A percentile compares a stretch with the other conserved stretches of the same genome.
Conservation (phyloP, 2,888 invertebrate genomes). For the Monopis laevigella region DNA sequence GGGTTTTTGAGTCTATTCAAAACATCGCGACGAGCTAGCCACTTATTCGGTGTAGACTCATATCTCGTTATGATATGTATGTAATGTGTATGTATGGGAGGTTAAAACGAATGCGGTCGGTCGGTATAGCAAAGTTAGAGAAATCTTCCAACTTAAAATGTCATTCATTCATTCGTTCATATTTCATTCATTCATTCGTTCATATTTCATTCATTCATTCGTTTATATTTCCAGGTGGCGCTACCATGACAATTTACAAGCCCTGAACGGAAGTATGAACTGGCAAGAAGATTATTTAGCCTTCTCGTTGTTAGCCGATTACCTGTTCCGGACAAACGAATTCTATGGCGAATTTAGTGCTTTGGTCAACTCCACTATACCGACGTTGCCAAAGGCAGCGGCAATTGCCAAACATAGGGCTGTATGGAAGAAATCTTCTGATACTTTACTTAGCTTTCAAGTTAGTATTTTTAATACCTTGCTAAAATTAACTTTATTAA, state of each 20-base stretch:
- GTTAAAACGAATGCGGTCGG: too few relatives aligned
- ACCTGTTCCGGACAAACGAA: slow-evolving; percentile 53
- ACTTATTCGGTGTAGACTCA: too few relatives aligned
- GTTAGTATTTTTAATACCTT: slow-evolving; percentile 27
- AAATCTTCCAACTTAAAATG: too few relatives aligned
- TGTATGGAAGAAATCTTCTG: slow-evolving; percentile 56
- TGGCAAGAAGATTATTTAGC: slow-evolving; percentile 59
- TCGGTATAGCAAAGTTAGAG: too few relatives aligned
- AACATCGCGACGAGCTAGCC: too few relatives aligned
- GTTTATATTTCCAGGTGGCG: slow-evolving; percentile 56
- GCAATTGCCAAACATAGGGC: slow-evolving; percentile 54
- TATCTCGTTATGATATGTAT: too few relatives aligned
- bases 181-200: too few relatives aligned
- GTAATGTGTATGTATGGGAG: too few relatives aligned
- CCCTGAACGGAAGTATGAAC: slow-evolving; percentile 60
- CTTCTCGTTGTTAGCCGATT: slow-evolving; percentile 53
- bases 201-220: too few relatives aligned
- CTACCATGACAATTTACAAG: slow-evolving; percentile 59
- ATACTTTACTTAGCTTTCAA: slow-evolving; percentile 56
- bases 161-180: too few relatives aligned
- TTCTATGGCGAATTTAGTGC: slow-evolving; percentile 56
- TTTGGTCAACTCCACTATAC: slow-evolving; percentile 53
- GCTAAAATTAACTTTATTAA: not conserved
- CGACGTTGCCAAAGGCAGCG: slow-evolving; percentile 46
- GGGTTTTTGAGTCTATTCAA: too few relatives aligned